Percentiles rank a stretch among this genome's conserved stretches.
phyloP scores from a whole-genome alignment of 2,113 vertebrate genomes.

The Campylomormyrus tamandua region DNA sequence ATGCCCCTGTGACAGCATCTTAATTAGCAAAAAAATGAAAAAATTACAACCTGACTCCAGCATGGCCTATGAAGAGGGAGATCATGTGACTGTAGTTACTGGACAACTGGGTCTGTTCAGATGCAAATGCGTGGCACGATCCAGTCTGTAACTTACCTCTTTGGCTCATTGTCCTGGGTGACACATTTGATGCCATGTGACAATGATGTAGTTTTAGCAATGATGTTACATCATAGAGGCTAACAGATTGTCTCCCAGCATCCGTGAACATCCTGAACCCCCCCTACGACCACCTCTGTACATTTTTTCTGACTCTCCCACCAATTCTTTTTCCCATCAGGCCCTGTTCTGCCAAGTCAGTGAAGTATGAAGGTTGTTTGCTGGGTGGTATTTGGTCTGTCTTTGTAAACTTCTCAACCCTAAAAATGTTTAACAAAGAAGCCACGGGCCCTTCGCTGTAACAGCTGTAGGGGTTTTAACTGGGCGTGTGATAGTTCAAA shows the following conservation, averaged over 20 bases:
- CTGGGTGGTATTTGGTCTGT: neutral
- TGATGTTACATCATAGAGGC: neutral
- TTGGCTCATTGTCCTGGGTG: neutral
- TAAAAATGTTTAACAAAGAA: neutral
- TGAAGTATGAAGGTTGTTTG: neutral
- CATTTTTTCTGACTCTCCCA: neutral
- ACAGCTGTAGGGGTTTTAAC: neutral
- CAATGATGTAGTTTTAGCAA: neutral
- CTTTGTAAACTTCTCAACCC: constrained; percentile 2
- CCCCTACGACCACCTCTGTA: neutral
- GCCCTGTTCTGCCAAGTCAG: neutral
- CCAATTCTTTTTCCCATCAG: neutral
- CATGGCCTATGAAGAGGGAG: neutral
- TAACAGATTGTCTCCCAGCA: neutral
- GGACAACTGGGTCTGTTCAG: neutral
- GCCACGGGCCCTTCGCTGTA: neutral
- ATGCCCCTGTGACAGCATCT: neutral
- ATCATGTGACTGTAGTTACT: neutral
- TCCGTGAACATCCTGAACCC: neutral
- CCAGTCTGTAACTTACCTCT: neutral
- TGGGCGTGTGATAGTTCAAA: neutral
- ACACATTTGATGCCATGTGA: neutral
- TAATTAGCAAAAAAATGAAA: neutral
- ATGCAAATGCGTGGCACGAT: neutral
- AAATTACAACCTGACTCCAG: neutral